Conservation (phyloP, 1,140 invertebrate genomes). For the Eumaeus atala region DNA sequence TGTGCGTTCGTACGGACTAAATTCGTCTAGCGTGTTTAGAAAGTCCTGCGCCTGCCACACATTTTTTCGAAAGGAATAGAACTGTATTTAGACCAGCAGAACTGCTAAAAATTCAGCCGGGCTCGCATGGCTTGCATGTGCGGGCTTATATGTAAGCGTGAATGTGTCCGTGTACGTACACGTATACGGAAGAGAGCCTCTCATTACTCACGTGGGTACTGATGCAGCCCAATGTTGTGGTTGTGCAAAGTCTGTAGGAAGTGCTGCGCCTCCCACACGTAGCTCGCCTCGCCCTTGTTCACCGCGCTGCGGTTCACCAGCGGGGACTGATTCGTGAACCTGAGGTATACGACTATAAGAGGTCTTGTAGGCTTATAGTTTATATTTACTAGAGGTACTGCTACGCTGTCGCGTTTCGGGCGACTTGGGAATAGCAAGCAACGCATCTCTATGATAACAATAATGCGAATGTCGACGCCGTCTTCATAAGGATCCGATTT, state of each 20-base stretch:
- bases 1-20: too few relatives aligned
- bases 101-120: not conserved
- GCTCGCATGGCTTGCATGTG: not conserved
- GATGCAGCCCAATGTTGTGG: constrained; percentile 44
- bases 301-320: constrained; percentile 34
- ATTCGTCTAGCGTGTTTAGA: too few relatives aligned
- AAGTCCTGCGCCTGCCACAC: too few relatives aligned
- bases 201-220: constrained; percentile 37
- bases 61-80: too few relatives aligned
- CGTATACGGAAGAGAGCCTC: not conserved
- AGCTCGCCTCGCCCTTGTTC: constrained; percentile 34
- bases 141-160: not conserved
- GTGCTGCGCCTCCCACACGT: constrained; percentile 38
- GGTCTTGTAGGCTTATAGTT: constrained; percentile 1
- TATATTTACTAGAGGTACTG: too few relatives aligned
- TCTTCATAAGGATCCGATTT: too few relatives aligned
- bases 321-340: constrained; percentile 55
- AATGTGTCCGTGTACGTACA: not conserved
- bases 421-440: too few relatives aligned
- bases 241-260: constrained; percentile 49
- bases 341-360: constrained; percentile 20
- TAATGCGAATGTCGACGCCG: too few relatives aligned
- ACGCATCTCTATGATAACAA: too few relatives aligned
- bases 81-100: not conserved
- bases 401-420: too few relatives aligned